Conservation (phyloP, 2,113 vertebrate genomes). For the Capricornis sumatraensis region DNA sequence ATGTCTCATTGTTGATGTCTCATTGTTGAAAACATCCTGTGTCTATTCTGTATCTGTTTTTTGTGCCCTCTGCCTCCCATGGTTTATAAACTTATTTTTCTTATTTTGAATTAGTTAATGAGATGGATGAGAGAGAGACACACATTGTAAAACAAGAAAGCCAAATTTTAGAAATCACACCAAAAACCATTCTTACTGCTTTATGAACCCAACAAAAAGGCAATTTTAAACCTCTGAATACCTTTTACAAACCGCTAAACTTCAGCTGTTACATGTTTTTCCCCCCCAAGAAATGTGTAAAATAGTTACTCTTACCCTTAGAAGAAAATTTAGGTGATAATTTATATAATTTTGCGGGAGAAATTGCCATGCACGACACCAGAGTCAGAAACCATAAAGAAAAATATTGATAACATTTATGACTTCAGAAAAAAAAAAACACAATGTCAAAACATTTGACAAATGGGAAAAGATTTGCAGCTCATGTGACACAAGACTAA, state of each 20-base stretch:
- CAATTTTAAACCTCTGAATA: conserved; percentile 38
- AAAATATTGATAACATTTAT: conserved; percentile 27
- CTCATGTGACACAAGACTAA: neutral
- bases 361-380: conserved; percentile 3
- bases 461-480: neutral
- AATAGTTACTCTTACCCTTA: conserved; percentile 20
- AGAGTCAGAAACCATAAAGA: conserved; percentile 11
- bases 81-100: neutral
- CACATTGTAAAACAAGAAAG: neutral
- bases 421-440: neutral
- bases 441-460: neutral
- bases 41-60: neutral
- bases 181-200: conserved; percentile 23
- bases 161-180: conserved; percentile 25
- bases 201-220: conserved; percentile 9
- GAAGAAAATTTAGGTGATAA: conserved; percentile 22
- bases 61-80: neutral
- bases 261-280: neutral
- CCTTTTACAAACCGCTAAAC: conserved; percentile 47
- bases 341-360: conserved; percentile 30
- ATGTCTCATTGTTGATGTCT: neutral
- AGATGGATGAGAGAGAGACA: neutral
- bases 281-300: neutral
- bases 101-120: neutral
- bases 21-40: neutral